Evolutionary conservation across 1,140 invertebrate species (phyloP), one percentile per base, ranked within the genome.

Genomic region (Eumaeus atala): DNA sequence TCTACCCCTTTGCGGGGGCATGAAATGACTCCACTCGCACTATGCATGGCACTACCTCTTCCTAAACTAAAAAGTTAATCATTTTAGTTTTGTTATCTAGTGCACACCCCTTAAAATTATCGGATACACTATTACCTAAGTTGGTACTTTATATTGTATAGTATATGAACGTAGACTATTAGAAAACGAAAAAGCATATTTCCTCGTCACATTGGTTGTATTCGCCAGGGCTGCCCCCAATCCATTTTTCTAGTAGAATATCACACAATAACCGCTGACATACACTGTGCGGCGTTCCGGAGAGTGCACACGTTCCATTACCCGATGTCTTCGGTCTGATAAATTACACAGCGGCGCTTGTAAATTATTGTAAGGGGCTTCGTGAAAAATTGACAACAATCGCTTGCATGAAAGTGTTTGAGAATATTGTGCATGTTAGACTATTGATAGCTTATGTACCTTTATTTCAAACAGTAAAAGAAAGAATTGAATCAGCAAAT

Each of bases 301-400:
- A 50, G 48, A 58, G 54, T 63, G 58, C 64, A 61, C 58, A 42
- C 44, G 44, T 58, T 63, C 61, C 61, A 66, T 63, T 63, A 63
- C 64, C 48, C 55, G 40, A 44, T 61, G 61, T 63, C 64, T 66
- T 66, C 61, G 36, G 11, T n/a, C 54, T 66, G 64, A 66, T 66
- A 58, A 58, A 63, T 63, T 62, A 58, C 53, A 21, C 56, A 28
- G 8, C 28, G 47, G 49, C 58, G 56, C 48, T 52, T 55, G 55
- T 66, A 60, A 66, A 60, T 66, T 63, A 63, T 58, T 63, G 58
- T 63, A 66, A 33, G 53, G 16, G 38, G 64, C 51, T 12, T 58
- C 47, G 35, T 53, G 64, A 57, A 58, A 66, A 62, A 62, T 66
- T 60, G 57, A 59, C 60, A 49, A 17, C 21, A 33, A 11, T 17